Evolutionary conservation across 92 coral and sea anemone genomes (phyloP), one percentile per base, ranked within the genome.

Genomic region (Epizoanthus illoricatus): DNA sequence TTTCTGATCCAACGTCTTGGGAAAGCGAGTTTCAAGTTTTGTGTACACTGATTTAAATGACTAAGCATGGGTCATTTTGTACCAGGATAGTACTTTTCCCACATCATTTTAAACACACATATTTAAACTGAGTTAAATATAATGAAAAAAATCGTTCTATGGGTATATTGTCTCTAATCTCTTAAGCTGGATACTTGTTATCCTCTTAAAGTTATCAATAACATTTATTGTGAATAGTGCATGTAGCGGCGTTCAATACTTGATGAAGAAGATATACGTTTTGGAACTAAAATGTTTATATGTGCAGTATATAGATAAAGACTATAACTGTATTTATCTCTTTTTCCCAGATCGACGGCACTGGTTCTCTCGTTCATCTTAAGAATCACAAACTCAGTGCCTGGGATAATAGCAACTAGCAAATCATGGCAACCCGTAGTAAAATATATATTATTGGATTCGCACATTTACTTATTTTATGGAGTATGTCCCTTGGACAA

Each of bases 341-440:
- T 66, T 66, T 59, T 58, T 57, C 56, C 56, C 59, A 74, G 80
- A 11, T 74, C 52, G 43, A 56, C n/a, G n/a, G 80, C 80, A 12
- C 4, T 19, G 80, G 80, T 64, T 74, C 65, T 56, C 66, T 21
- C 69, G 82, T 78, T 43, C 59, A 45, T 40, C 42, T 45, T 62
- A 62, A 63, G 61, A n/a, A n/a, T n/a, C n/a, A n/a, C n/a, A n/a
- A n/a, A n/a, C n/a, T n/a, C n/a, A n/a, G n/a, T 58, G 54, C 41
- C 60, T 13, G 49, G 89, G 91, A 75, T 36, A 93, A 91, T 74
- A 93, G 94, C 97, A 93, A 91, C 94, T 93, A 93, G 97, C 97
- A 93, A 93, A 69, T n/a, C 16, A 59, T 87, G 87, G 21, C 17
- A 74, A 0, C 62, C 11, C 75, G 20, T 28, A 21, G 64, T 9